Base-by-base conservation (phyloP, 2,888 invertebrate genomes). In the Yponomeuta sedellus region DNA sequence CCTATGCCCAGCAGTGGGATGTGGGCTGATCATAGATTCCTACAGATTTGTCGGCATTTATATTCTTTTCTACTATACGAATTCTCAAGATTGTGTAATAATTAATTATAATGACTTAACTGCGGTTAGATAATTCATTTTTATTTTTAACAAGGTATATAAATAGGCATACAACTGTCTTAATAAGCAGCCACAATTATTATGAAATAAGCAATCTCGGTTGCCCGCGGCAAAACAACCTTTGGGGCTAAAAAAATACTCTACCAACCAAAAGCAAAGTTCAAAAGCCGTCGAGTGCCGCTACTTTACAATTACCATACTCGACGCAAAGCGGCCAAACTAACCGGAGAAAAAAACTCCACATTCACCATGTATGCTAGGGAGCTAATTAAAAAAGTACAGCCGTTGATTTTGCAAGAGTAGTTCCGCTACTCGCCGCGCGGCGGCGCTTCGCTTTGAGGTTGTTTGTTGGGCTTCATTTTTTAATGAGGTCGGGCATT, bases 361-460 rank as follows among this genome's bases (percentile, higher is more conserved):
- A 86, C 85, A 81, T 84, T 83, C 83, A 86, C 83, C 80, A 86
- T 84, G 83, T 86, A 89, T 89, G 74, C 28, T 86, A 90, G 88
- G 86, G 75, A 75, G 90, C 90, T 89, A 91, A 91, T 91, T 91
- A 91, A 91, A 90, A 90, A 85, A 83, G 88, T 82, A 88, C 89
- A 89, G 85, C 83, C 84, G 83, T 76, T 88, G 88, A 81, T 78
- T 90, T 71, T 77, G 81, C 82, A 82, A 90, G 89, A 86, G 87
- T 83, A 87, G 89, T 90, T 85, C 82, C 78, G 88, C 90, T 90
- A 90, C 89, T 88, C 88, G 76, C 88, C 88, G 83, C 79, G 79
- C 81, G 88, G 88, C 77, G 76, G 84, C 86, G 88, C 85, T 82
- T 79, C 80, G 82, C 88, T 89, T 89, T 88, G 89, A 88, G 80